These are phyloP conservation scores for Liopterus haemorrhoidalis DNA, from an alignment of 2,888 invertebrate genomes.

Conservation along the genomic window DNA sequence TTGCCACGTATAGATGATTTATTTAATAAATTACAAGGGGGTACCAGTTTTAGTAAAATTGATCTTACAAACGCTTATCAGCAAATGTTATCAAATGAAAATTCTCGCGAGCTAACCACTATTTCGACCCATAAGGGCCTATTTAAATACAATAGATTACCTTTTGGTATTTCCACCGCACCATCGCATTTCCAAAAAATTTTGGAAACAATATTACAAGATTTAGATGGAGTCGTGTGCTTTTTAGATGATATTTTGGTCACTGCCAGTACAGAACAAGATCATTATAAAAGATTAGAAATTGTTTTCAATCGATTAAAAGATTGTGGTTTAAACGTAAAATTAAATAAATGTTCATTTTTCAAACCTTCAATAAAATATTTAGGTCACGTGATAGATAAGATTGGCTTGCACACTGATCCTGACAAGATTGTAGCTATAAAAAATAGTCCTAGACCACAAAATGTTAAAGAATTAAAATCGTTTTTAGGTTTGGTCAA, in stretches of 20 bases:
- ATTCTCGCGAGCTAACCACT: slow-evolving; percentile 30
- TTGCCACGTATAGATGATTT: slow-evolving; percentile 24
- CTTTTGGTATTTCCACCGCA: slow-evolving; percentile 36
- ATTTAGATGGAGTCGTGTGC: slow-evolving; percentile 28
- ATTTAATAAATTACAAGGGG: slow-evolving; percentile 24
- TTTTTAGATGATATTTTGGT: slow-evolving; percentile 29
- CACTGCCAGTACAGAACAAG: slow-evolving; percentile 25
- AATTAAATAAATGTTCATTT: no score
- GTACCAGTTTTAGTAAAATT: slow-evolving; percentile 32
- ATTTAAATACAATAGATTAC: slow-evolving; percentile 32
- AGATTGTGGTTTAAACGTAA: no score
- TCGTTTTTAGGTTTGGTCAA: no score
- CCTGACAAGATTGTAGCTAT: no score
- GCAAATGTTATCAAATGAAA: slow-evolving; percentile 28
- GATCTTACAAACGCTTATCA: slow-evolving; percentile 35
- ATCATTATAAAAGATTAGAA: slow-evolving; percentile 17
- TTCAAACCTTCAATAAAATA: no score
- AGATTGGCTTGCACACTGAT: no score
- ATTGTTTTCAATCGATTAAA: slow-evolving; percentile 24
- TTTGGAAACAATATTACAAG: slow-evolving; percentile 34
- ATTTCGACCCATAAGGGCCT: slow-evolving; percentile 34
- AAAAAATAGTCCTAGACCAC: no score
- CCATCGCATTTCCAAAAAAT: slow-evolving; percentile 35
- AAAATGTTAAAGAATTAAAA: no score
- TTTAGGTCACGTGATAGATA: no score